These are phyloP conservation scores for Bos indicus DNA, from an alignment of 2,113 vertebrate species.

Conservation along the genomic window DNA sequence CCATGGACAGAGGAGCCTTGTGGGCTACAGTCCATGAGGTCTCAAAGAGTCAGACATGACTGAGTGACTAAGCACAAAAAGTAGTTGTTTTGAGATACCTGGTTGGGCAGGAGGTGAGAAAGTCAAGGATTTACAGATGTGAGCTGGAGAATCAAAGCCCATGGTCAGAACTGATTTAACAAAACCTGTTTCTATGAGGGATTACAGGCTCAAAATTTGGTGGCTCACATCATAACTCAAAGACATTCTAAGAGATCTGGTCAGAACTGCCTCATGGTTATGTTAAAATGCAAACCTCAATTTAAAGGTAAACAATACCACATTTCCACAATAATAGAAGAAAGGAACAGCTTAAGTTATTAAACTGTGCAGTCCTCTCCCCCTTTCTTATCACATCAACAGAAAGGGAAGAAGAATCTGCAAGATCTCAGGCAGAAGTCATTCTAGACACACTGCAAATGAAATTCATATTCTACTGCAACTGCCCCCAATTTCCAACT, in stretches of 20 bases:
- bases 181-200: neutral
- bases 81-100: neutral
- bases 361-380: neutral
- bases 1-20: neutral
- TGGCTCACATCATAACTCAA: neutral
- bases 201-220: neutral
- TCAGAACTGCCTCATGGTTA: neutral
- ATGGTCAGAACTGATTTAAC: neutral
- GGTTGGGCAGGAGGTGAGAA: neutral
- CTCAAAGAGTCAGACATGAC: neutral
- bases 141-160: neutral
- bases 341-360: neutral
- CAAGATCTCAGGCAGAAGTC: neutral
- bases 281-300: slow-evolving; percentile 5
- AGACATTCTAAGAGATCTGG: neutral
- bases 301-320: neutral
- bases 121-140: neutral
- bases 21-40: neutral
- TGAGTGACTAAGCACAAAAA: neutral
- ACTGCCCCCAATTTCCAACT: neutral
- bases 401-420: neutral
- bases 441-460: slow-evolving; percentile 5
- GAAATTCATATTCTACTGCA: neutral
- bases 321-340: neutral
- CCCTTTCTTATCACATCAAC: neutral